Percentiles rank a stretch among this genome's conserved stretches.
Conservation (phyloP, 2,888 invertebrate genomes). For the Nymphalis c-album region DNA sequence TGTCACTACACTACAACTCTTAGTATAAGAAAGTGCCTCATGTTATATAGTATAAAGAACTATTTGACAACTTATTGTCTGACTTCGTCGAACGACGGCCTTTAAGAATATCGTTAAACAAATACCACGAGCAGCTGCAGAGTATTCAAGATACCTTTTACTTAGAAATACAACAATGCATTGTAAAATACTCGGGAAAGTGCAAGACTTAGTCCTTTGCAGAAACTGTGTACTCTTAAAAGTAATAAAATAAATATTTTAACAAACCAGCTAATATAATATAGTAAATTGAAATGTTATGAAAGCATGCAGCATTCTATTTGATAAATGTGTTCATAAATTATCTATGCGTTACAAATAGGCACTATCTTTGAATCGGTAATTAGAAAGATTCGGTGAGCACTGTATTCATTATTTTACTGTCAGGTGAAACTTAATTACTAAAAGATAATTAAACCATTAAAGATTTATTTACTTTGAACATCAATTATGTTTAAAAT, state of each 20-base stretch:
- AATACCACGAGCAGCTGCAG: conserved; percentile 36
- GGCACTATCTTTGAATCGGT: conserved; percentile 31
- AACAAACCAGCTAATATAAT: not conserved
- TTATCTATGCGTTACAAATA: not conserved
- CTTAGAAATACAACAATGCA: conserved; percentile 34
- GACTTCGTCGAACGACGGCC: conserved; percentile 15
- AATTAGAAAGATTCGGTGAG: conserved; percentile 31
- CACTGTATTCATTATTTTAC: conserved; percentile 52
- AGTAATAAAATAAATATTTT: conserved; percentile 1
- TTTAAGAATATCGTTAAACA: conserved; percentile 32
- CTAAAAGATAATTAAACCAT: conserved; percentile 79
- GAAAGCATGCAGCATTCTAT: not conserved
- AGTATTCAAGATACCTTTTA: conserved; percentile 28
- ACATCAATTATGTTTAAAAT: conserved; percentile 79
- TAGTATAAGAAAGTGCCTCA: not conserved
- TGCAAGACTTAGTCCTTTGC: conserved; percentile 10
- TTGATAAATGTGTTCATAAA: not conserved
- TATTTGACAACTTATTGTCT: conserved; percentile 17
- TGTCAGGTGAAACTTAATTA: conserved; percentile 78
- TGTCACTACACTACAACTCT: not conserved
- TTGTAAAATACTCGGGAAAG: conserved; percentile 24
- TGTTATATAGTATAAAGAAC: conserved; percentile 1
- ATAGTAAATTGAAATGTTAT: not conserved
- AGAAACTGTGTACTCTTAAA: not conserved
- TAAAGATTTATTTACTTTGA: conserved; percentile 79